A percentile compares a stretch with the other conserved stretches of the same genome.
phyloP scores from a whole-genome alignment of 2,113 vertebrate species.

The Calyptommatus sinebrachiatus region DNA sequence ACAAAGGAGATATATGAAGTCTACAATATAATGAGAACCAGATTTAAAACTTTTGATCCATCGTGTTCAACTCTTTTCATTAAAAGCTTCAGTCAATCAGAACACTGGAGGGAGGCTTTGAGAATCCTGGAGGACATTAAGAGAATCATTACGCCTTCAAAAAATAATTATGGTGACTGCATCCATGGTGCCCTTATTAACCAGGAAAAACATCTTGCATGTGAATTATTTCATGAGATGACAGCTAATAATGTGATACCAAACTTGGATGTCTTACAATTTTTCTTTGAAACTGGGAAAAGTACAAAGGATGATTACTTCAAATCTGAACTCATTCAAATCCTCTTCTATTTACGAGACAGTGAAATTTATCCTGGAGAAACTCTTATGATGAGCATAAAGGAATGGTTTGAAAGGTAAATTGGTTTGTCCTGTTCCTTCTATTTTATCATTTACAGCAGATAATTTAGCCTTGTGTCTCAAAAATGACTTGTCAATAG shows the following conservation, averaged over 20 bases:
- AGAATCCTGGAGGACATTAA: constrained; percentile 79
- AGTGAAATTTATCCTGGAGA: constrained; percentile 86
- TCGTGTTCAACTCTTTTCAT: constrained; percentile 82
- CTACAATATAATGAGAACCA: constrained; percentile 84
- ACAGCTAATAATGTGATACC: constrained; percentile 72
- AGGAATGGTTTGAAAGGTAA: constrained; percentile 95
- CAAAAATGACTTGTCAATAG: too few relatives aligned
- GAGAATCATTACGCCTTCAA: constrained; percentile 74
- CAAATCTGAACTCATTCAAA: constrained; percentile 68
- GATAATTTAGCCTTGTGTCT: too few relatives aligned
- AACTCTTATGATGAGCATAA: constrained; percentile 79
- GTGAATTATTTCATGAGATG: constrained; percentile 82
- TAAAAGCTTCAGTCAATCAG: constrained; percentile 78
- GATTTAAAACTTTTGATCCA: constrained; percentile 80
- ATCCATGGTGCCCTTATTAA: constrained; percentile 80
- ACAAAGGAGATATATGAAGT: constrained; percentile 81
- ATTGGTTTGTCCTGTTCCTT: constrained; percentile 10
- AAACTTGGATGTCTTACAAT: constrained; percentile 74
- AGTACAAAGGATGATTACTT: constrained; percentile 64
- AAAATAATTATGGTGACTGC: constrained; percentile 78
- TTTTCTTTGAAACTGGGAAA: constrained; percentile 76
- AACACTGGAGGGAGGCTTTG: constrained; percentile 81
- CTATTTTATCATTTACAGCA: neutral
- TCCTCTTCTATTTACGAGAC: constrained; percentile 84
- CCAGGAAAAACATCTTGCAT: constrained; percentile 72